Base-by-base conservation (phyloP, 2,113 vertebrate genomes). In the Gavia stellata region DNA sequence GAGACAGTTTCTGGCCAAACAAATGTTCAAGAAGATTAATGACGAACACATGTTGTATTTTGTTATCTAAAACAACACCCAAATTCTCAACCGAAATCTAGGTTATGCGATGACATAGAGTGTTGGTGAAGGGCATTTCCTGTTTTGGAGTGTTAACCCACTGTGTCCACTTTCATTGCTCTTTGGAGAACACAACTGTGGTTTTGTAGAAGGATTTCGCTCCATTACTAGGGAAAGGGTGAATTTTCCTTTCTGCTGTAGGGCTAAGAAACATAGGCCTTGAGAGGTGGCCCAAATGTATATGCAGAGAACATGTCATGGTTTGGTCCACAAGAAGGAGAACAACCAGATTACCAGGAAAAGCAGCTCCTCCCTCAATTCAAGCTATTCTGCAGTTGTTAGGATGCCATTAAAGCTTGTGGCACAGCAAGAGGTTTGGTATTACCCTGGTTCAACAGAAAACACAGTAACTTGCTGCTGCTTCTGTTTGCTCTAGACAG, bases 21-120 rank as follows among this genome's bases (percentile, higher is more conserved):
- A 96, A 94, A 84, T 72, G 61, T 81, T 94, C 61, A 79, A 68
- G 86, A 90, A 93, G 86, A 91, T 95, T 96, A 96, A 96, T 84
- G 91, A 68, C 0, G 3, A 96, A 87, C 95, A 96, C 61, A 92
- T 95, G 88, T 61, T 88, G 59, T 63, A 56, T 91, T 88, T 90
- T 95, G 71, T 94, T 94, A 96, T 93, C 90, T 94, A 61, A 95
- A 95, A 58, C 82, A 96, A 91, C 83, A 92, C 67, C 52, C 73
- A 91, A 42, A 92, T 88, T 94, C 83, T 93, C 29, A 50, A n/a
- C 77, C 81, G 73, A 87, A 96, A 86, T 86, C 81, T 70, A 58
- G 94, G 73, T 78, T 97, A 87, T 59, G 81, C 66, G 81, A 87
- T 95, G 92, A 88, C 68, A 81, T 1, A 79, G 56, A 62, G 34